phyloP scores from a whole-genome alignment of 2,797 vertebrate species.

The Dermochelys coriacea region DNA sequence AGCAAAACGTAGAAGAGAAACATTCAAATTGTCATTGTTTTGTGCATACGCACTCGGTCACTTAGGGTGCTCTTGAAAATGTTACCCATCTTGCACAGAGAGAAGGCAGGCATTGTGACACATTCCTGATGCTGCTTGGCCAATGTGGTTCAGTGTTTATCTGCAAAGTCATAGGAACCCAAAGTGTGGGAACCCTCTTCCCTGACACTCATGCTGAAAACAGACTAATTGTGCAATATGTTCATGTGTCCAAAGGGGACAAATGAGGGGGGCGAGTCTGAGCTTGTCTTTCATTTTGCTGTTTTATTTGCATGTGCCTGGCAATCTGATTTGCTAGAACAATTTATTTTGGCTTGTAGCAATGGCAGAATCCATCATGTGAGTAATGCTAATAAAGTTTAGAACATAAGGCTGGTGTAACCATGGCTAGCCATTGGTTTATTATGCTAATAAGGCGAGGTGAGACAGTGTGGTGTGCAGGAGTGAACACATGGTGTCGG shows the following conservation, averaged over 20 bases:
- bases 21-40: neutral
- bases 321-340: neutral
- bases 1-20: neutral
- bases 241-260: neutral
- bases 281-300: neutral
- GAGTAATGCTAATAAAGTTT: neutral
- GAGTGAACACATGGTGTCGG: neutral
- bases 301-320: neutral
- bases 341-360: neutral
- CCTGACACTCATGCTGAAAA: neutral
- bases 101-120: neutral
- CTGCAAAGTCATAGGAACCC: neutral
- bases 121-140: neutral
- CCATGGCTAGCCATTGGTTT: neutral
- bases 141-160: neutral
- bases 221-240: neutral
- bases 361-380: neutral
- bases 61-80: neutral
- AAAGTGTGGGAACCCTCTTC: neutral
- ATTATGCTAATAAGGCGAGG: neutral
- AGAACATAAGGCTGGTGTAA: neutral
- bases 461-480: neutral
- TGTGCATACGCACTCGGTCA: neutral
- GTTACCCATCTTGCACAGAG: neutral
- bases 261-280: neutral